phyloP scores from a whole-genome alignment of 2,888 invertebrate genomes.

The Scaptomyza reducta region DNA sequence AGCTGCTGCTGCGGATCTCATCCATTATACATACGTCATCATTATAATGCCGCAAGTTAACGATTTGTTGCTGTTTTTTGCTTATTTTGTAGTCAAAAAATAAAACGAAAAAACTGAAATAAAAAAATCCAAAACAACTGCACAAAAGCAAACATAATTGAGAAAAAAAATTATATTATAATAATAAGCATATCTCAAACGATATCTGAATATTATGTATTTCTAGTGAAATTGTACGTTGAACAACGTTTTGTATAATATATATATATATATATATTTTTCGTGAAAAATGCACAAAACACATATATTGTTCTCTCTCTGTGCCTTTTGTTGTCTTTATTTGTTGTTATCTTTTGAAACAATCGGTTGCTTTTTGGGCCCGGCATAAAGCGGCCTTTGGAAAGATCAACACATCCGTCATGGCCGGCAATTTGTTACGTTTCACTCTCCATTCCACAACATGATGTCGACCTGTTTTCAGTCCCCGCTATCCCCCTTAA shows the following conservation, averaged over 20 bases:
- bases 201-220: conserved; percentile 13
- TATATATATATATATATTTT: too few relatives aligned
- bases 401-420: conserved; percentile 69
- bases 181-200: conserved; percentile 28
- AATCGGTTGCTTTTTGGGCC: conserved; percentile 31
- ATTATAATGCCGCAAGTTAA: conserved; percentile 53
- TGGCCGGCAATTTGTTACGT: conserved; percentile 63
- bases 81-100: conserved; percentile 53
- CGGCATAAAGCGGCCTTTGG: conserved; percentile 42
- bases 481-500: neutral
- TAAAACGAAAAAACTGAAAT: conserved; percentile 2
- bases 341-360: conserved; percentile 42
- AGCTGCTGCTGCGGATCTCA: conserved; percentile 23
- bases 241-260: conserved; percentile 10
- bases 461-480: conserved; percentile 25
- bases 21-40: conserved; percentile 61
- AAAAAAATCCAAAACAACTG: conserved; percentile 13
- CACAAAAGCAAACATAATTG: conserved; percentile 27
- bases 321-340: conserved; percentile 24
- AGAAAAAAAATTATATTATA: neutral
- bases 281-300: conserved; percentile 13
- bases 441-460: conserved; percentile 40
- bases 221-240: conserved; percentile 38
- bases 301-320: conserved; percentile 18
- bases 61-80: conserved; percentile 26